phyloP scores from a whole-genome alignment of 2,797 vertebrate genomes.

The Myiotriccus ornatus region DNA sequence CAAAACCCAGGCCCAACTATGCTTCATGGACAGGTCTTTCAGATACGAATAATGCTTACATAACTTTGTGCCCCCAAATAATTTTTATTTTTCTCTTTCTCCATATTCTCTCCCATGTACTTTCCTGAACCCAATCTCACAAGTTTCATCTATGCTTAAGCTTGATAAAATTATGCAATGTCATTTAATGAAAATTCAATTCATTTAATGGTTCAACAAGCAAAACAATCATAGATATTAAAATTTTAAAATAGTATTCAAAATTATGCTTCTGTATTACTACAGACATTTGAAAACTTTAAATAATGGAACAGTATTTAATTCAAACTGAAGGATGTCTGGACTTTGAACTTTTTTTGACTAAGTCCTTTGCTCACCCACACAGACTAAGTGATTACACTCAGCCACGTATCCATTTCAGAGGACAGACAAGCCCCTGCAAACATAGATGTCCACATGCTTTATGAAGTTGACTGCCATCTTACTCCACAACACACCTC shows the following conservation, averaged over 20 bases:
- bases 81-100: background rate
- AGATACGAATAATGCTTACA: background rate
- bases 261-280: background rate
- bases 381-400: background rate
- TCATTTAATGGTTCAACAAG: background rate
- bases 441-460: rapidly evolving
- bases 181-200: background rate
- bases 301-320: background rate
- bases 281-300: background rate
- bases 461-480: background rate
- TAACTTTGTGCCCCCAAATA: background rate
- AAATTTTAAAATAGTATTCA: too few species aligned
- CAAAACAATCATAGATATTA: background rate
- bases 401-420: background rate
- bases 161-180: background rate
- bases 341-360: background rate
- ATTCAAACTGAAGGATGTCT: background rate
- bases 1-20: background rate
- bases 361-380: background rate
- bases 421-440: background rate
- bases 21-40: background rate
- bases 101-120: background rate
- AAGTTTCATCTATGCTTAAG: background rate
- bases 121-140: background rate
- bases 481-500: background rate